Conservation (phyloP, 2,113 vertebrate species). For the Mirounga angustirostris region DNA sequence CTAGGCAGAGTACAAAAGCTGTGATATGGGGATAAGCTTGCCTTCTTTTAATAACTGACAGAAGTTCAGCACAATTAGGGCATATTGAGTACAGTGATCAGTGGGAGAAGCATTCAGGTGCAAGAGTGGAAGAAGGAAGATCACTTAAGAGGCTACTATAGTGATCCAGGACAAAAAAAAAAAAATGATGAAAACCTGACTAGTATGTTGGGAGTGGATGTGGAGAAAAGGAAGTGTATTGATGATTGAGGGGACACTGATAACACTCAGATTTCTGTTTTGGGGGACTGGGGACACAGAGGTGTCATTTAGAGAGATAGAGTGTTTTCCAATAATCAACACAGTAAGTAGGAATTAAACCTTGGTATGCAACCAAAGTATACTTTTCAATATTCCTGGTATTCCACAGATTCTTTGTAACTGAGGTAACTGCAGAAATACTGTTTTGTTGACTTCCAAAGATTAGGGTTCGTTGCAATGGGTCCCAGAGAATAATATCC, state of each 20-base stretch:
- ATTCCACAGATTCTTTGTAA: neutral
- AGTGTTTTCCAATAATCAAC: neutral
- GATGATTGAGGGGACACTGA: neutral
- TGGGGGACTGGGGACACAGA: neutral
- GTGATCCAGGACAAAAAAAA: neutral
- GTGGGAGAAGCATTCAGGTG: neutral
- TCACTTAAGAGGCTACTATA: neutral
- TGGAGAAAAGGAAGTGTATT: neutral
- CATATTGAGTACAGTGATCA: neutral
- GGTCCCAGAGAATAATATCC: neutral
- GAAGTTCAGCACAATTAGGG: neutral
- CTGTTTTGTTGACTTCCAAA: neutral
- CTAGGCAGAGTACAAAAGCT: neutral
- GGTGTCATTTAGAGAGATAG: neutral
- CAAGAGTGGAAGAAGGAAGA: neutral
- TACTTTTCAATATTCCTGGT: neutral
- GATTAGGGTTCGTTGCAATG: neutral
- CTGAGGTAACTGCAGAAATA: neutral
- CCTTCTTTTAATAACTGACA: neutral
- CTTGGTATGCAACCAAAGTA: neutral
- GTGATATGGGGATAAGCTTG: neutral
- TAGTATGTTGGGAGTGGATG: neutral
- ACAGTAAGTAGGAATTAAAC: neutral
- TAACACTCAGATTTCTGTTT: constrained; percentile 9
- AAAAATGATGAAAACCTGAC: neutral